Evolutionary conservation across 2,113 vertebrate species (phyloP).

Genomic region (Hypomesus transpacificus): DNA sequence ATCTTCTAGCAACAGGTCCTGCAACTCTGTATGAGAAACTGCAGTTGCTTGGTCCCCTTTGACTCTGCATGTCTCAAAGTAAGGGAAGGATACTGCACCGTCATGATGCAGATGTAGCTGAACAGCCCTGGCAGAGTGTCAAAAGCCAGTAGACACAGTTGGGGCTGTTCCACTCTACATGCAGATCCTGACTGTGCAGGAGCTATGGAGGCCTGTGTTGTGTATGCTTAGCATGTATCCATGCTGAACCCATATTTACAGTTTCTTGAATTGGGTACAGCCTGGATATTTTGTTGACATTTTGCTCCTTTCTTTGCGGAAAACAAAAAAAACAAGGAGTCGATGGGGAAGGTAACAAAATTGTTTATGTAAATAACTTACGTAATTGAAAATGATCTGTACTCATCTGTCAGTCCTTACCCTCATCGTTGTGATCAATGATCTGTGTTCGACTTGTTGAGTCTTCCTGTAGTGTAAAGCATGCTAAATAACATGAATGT

Average conservation of each 20-base stretch:
- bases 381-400: constrained; percentile 46
- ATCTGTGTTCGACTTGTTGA: constrained; percentile 36
- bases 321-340: constrained; percentile 72
- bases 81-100: not conserved
- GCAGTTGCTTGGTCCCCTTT: constrained; percentile 6
- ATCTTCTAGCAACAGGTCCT: constrained; percentile 43
- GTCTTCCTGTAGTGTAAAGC: constrained; percentile 30
- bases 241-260: constrained; percentile 58
- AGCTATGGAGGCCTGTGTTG: constrained; percentile 46
- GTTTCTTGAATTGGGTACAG: constrained; percentile 53
- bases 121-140: not conserved
- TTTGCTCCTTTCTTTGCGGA: constrained; percentile 68
- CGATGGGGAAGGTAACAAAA: constrained; percentile 80
- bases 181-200: constrained; percentile 3
- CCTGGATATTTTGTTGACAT: constrained; percentile 61
- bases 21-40: constrained; percentile 53
- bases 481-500: constrained; percentile 53
- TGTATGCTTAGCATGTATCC: constrained; percentile 62
- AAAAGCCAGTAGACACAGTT: too few relatives aligned
- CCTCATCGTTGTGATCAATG: constrained; percentile 38
- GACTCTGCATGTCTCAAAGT: not conserved
- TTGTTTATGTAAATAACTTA: constrained; percentile 22
- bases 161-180: too few relatives aligned
- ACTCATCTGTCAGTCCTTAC: constrained; percentile 55
- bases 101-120: not conserved